Percentiles rank a stretch among this genome's conserved stretches.
These are phyloP conservation scores for Idaea straminata DNA, from an alignment of 2,888 invertebrate genomes.

Conservation along the genomic window DNA sequence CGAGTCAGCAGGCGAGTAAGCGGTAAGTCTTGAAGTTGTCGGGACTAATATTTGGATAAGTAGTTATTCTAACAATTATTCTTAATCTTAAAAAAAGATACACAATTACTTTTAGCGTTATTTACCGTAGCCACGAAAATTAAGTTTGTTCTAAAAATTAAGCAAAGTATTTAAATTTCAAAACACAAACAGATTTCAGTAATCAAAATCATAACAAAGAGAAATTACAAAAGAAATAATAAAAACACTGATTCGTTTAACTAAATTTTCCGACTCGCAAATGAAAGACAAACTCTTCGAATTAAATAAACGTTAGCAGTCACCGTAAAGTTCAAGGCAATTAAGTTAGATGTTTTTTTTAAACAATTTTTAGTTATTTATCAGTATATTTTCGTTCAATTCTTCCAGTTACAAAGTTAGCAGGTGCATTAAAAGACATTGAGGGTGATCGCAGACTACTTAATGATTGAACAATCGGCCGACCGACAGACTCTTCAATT, in stretches of 20 bases:
- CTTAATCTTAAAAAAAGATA: neutral
- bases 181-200: neutral
- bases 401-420: conserved; percentile 46
- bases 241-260: neutral
- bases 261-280: conserved; percentile 11
- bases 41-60: too few relatives aligned
- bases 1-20: too few relatives aligned
- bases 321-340: conserved; percentile 41
- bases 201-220: conserved; percentile 1
- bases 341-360: conserved; percentile 38
- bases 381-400: conserved; percentile 40
- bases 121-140: neutral
- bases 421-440: conserved; percentile 68
- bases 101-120: neutral
- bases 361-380: conserved; percentile 37
- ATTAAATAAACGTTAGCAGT: conserved; percentile 36
- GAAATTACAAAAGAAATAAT: conserved; percentile 5
- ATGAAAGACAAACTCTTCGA: conserved; percentile 25
- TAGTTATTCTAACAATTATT: too few relatives aligned
- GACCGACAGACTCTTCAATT: too few relatives aligned
- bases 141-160: neutral
- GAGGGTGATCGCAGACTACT: neutral
- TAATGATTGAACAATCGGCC: neutral
- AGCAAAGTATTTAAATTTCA: neutral
- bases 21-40: too few relatives aligned